These are phyloP conservation scores for Coelopa frigida DNA, from an alignment of 1,140 invertebrate genomes.

Conservation along the genomic window DNA sequence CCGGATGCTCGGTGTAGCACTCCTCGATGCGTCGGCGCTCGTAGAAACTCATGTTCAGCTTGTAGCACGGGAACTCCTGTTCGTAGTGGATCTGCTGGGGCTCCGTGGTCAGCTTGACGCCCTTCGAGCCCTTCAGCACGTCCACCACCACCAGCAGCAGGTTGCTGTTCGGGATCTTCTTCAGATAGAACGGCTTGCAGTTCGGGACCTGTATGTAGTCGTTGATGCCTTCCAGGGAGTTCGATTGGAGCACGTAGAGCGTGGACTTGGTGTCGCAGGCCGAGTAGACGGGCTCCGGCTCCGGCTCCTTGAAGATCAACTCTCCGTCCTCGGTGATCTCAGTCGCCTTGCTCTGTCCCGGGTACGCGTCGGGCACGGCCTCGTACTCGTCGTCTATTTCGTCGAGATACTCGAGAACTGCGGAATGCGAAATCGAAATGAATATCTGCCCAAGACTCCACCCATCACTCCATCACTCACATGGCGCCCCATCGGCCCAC, in stretches of 20 bases:
- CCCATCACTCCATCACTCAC: too few relatives aligned
- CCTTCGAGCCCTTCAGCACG: slow-evolving; percentile 40
- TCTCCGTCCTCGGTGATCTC: slow-evolving; percentile 44
- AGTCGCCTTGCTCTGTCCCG: slow-evolving; percentile 32
- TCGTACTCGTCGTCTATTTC: slow-evolving; percentile 36
- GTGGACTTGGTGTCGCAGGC: slow-evolving; percentile 60
- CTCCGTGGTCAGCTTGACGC: slow-evolving; percentile 36
- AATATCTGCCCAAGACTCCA: too few relatives aligned
- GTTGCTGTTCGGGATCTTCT: slow-evolving; percentile 68
- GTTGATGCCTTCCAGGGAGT: slow-evolving; percentile 48
- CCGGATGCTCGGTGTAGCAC: slow-evolving; percentile 66
- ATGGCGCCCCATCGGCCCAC: slow-evolving; percentile 42
- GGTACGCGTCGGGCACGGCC: slow-evolving; percentile 30
- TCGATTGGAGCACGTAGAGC: slow-evolving; percentile 60
- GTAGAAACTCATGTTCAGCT: slow-evolving; percentile 61
- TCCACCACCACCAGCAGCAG: slow-evolving; percentile 64
- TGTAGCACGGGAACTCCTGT: slow-evolving; percentile 60
- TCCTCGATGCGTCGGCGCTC: slow-evolving; percentile 58
- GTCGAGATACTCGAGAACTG: slow-evolving; percentile 37
- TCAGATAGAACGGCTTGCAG: slow-evolving; percentile 57
- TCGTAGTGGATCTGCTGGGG: slow-evolving; percentile 45
- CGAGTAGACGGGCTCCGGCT: slow-evolving; percentile 42
- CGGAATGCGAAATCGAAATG: neutral
- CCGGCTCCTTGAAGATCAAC: slow-evolving; percentile 28
- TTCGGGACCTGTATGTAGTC: slow-evolving; percentile 38